phyloP scores from a whole-genome alignment of 2,113 vertebrate species.

The Cyprinodon variegatus region DNA sequence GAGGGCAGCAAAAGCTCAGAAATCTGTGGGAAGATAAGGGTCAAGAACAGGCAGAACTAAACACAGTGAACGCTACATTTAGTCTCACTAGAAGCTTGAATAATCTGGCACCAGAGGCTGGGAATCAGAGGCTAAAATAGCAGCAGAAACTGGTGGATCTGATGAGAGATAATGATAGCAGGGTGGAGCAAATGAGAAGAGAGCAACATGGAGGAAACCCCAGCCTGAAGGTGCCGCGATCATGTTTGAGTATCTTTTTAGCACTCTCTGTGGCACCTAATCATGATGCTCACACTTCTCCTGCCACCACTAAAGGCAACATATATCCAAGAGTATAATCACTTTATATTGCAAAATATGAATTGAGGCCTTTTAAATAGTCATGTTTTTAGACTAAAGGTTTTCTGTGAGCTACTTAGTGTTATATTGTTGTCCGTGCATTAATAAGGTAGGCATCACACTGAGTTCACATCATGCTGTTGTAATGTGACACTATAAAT shows the following conservation, averaged over 20 bases:
- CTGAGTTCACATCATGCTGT: neutral
- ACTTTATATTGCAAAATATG: neutral
- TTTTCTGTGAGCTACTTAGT: neutral
- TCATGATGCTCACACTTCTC: neutral
- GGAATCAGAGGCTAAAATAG: too few relatives aligned
- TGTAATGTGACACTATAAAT: neutral
- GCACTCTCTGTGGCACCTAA: neutral
- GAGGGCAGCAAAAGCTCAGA: too few relatives aligned
- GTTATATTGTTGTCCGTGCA: neutral
- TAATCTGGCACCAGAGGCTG: too few relatives aligned
- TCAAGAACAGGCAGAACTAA: too few relatives aligned
- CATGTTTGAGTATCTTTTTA: slow-evolving; percentile 1
- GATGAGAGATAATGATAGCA: too few relatives aligned
- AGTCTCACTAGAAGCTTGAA: too few relatives aligned
- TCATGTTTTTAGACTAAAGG: neutral
- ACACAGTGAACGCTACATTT: too few relatives aligned
- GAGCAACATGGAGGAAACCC: too few relatives aligned
- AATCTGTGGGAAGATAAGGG: too few relatives aligned
- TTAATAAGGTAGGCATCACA: neutral
- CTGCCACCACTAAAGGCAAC: neutral
- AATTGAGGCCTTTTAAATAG: neutral
- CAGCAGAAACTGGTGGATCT: too few relatives aligned
- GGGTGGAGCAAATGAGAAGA: too few relatives aligned
- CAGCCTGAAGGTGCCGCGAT: too few relatives aligned
- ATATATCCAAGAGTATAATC: neutral